phyloP scores from a whole-genome alignment of 1,140 invertebrate species.

The Lordiphosa stackelbergi region DNA sequence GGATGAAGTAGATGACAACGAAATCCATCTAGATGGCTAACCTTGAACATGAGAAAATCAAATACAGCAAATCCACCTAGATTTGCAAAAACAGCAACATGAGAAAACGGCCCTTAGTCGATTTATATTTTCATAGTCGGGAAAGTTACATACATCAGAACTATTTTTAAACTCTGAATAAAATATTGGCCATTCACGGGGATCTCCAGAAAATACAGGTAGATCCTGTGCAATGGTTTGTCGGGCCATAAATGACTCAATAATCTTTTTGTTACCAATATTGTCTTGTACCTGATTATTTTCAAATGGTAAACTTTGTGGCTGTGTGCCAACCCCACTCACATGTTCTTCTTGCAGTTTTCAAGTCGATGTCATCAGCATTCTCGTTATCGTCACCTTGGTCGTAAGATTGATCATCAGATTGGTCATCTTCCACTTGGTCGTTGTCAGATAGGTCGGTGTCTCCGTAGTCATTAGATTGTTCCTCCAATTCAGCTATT shows the following conservation, averaged over 20 bases:
- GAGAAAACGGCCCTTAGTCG: neutral
- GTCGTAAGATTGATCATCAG: neutral
- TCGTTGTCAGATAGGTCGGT: no score
- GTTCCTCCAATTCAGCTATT: neutral
- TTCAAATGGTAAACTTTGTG: no score
- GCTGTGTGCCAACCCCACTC: no score
- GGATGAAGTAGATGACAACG: no score
- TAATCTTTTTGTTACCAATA: neutral
- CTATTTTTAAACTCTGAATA: constrained; percentile 6
- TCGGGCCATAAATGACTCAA: constrained; percentile 10
- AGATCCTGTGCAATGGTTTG: constrained; percentile 13
- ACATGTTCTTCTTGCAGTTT: no score
- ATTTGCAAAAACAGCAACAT: no score
- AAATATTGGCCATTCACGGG: constrained; percentile 14
- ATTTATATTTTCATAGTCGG: constrained; percentile 16
- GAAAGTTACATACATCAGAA: neutral
- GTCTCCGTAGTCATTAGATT: neutral
- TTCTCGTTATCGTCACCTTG: neutral
- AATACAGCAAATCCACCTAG: no score
- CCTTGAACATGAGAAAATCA: no score
- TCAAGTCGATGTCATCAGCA: neutral
- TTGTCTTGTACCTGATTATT: no score
- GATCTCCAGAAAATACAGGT: constrained; percentile 16
- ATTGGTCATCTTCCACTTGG: neutral
- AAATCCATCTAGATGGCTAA: no score